Conservation (phyloP, 2,888 invertebrate genomes). For the Dryadula phaetusa region DNA sequence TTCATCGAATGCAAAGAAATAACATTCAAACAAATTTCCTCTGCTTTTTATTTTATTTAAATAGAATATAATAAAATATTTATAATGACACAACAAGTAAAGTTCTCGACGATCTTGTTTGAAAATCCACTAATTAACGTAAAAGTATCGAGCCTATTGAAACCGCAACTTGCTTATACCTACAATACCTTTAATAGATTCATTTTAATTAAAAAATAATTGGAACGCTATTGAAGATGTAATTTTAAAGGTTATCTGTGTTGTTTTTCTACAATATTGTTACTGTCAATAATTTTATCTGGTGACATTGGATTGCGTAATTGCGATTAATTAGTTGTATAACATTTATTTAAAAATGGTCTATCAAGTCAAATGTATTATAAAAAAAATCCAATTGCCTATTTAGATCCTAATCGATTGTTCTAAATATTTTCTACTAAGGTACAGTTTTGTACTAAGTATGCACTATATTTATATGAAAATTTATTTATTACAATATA, state of each 20-base stretch:
- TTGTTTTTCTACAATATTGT: not conserved
- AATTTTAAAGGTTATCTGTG: constrained; percentile 20
- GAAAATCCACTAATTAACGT: constrained; percentile 30
- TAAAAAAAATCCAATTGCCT: no score
- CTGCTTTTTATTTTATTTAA: not conserved
- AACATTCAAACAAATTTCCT: not conserved
- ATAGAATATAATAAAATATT: not conserved
- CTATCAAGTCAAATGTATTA: no score
- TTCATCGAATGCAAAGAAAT: not conserved
- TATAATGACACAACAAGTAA: not conserved
- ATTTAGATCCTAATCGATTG: no score
- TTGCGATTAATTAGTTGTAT: not conserved
- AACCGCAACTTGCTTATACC: constrained; percentile 31
- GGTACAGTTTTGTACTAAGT: no score
- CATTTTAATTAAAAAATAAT: constrained; percentile 30
- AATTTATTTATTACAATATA: no score
- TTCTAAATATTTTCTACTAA: no score
- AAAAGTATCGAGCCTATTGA: constrained; percentile 24
- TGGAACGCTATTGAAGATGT: constrained; percentile 26
- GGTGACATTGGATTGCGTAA: constrained; percentile 9
- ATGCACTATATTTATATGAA: no score
- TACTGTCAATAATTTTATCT: constrained; percentile 1
- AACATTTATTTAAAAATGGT: not conserved
- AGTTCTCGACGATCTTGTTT: not conserved
- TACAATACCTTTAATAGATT: constrained; percentile 17